Conservation (phyloP, 2,113 vertebrate genomes). For the Illadopsis cleaveri region DNA sequence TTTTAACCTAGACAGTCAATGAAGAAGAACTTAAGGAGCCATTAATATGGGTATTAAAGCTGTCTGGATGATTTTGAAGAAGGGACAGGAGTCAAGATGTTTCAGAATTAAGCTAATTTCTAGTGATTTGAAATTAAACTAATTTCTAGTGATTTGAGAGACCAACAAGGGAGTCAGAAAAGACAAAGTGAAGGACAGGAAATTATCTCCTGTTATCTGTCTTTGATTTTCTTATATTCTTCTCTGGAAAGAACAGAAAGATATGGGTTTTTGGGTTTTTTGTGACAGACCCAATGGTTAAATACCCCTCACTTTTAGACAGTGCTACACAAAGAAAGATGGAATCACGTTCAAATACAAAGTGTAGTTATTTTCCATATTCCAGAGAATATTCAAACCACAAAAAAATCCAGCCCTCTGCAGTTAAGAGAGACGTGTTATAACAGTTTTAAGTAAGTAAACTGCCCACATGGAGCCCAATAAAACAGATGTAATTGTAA, state of each 20-base stretch:
- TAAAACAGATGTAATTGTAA: neutral
- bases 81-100: neutral
- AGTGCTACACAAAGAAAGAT: neutral
- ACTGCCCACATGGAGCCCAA: neutral
- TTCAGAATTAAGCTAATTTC: neutral
- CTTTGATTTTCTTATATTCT: neutral
- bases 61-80: neutral
- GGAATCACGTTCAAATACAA: neutral
- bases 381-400: neutral
- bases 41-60: neutral
- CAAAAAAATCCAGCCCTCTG: neutral
- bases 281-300: neutral
- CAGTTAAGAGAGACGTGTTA: neutral
- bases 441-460: neutral
- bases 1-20: neutral
- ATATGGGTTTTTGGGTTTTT: rapidly evolving
- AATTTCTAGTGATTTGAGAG: neutral
- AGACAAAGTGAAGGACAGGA: neutral
- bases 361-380: neutral
- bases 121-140: neutral
- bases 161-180: neutral
- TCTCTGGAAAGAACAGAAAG: neutral
- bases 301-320: neutral
- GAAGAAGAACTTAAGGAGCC: neutral
- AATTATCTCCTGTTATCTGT: neutral